Conservation (phyloP, 1,140 invertebrate species). For the Euura lappo region DNA sequence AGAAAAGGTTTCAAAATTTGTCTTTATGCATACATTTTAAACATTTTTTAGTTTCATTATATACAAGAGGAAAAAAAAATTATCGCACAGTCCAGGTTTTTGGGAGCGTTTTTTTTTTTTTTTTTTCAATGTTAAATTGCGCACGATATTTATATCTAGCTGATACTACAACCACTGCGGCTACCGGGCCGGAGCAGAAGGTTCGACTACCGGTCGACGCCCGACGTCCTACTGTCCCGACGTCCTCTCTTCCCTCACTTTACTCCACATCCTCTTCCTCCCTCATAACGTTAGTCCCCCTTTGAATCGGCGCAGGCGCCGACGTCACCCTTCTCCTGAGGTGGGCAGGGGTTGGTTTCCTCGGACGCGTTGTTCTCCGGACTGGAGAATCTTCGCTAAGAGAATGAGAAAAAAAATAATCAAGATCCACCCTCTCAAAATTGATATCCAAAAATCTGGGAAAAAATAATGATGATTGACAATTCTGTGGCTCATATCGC, state of each 20-base stretch:
- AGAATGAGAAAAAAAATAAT: too few relatives aligned
- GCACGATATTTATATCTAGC: background rate
- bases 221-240: constrained; percentile 6
- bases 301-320: constrained; percentile 4
- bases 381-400: too few relatives aligned
- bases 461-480: too few relatives aligned
- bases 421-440: too few relatives aligned
- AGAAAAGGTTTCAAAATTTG: too few relatives aligned
- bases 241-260: background rate
- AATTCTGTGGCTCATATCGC: too few relatives aligned
- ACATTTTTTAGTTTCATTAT: too few relatives aligned
- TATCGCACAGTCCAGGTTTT: too few relatives aligned
- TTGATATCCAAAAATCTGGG: too few relatives aligned
- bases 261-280: background rate
- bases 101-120: background rate
- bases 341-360: background rate
- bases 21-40: too few relatives aligned
- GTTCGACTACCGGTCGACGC: constrained; percentile 6
- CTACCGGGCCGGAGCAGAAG: background rate
- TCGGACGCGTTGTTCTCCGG: too few relatives aligned
- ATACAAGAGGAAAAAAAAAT: too few relatives aligned
- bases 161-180: background rate
- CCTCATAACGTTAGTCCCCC: background rate
- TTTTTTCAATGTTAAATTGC: background rate
- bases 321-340: background rate